Evolutionary conservation across 1,140 invertebrate genomes (phyloP).

Genomic region (Pseudomyrmex gracilis): DNA sequence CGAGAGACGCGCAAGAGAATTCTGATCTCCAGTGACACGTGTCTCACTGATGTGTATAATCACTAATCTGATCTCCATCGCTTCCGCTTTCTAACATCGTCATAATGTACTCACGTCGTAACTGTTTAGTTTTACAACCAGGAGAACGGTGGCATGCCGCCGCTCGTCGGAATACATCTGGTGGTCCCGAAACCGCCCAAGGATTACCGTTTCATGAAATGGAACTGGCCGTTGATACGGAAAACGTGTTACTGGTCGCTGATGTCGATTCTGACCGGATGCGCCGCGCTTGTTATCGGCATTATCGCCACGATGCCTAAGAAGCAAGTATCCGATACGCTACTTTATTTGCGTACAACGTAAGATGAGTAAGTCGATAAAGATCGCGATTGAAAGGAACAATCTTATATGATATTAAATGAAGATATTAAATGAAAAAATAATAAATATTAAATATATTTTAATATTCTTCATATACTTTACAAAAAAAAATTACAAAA

Average conservation of each 20-base stretch:
- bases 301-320: constrained; percentile 90
- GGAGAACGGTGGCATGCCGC: constrained; percentile 86
- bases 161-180: constrained; percentile 85
- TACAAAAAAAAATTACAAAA: too few species aligned
- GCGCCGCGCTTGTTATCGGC: constrained; percentile 89
- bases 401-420: too few species aligned
- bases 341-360: too few species aligned
- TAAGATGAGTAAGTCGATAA: too few species aligned
- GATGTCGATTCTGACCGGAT: constrained; percentile 89
- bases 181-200: constrained; percentile 87
- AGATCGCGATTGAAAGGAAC: too few species aligned
- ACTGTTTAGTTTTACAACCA: constrained; percentile 85
- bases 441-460: too few species aligned
- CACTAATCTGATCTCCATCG: constrained; percentile 53
- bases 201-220: constrained; percentile 90
- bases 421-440: too few species aligned
- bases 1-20: neutral
- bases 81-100: constrained; percentile 73
- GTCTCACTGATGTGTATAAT: constrained; percentile 48
- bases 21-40: neutral
- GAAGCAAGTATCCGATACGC: constrained; percentile 83
- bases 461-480: too few species aligned
- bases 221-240: constrained; percentile 93
- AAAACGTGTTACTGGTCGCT: constrained; percentile 90
- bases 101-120: constrained; percentile 63